These are phyloP conservation scores for Masticophis lateralis DNA, from an alignment of 2,797 vertebrate genomes.

Conservation along the genomic window DNA sequence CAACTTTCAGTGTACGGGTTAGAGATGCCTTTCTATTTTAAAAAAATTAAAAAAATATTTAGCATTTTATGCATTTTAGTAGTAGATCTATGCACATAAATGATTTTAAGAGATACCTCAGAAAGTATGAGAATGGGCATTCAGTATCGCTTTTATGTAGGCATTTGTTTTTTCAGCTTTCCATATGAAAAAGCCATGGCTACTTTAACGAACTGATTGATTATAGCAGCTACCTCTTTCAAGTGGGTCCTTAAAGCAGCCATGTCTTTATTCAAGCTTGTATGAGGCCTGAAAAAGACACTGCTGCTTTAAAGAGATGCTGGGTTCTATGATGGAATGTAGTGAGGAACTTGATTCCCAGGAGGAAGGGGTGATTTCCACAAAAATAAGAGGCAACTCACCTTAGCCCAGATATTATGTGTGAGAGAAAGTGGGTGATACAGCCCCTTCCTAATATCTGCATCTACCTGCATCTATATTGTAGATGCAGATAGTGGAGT, in stretches of 20 bases:
- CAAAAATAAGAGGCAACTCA: not conserved
- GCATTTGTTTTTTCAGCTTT: not conserved
- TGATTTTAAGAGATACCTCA: not conserved
- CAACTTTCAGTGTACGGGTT: not conserved
- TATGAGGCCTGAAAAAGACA: not conserved
- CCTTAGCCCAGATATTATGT: not conserved
- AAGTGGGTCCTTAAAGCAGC: not conserved
- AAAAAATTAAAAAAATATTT: not conserved
- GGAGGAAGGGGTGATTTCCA: not conserved
- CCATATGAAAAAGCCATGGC: not conserved
- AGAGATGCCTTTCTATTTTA: not conserved
- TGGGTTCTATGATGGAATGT: not conserved
- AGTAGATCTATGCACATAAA: not conserved
- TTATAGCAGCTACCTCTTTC: not conserved
- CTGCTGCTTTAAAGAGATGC: not conserved
- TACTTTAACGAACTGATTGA: not conserved
- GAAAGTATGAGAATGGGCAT: not conserved
- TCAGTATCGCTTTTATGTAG: not conserved
- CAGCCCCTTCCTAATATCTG: not conserved
- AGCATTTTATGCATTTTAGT: not conserved
- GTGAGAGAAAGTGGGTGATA: not conserved
- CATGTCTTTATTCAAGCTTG: not conserved
- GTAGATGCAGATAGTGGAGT: not conserved
- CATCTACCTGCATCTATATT: not conserved
- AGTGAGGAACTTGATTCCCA: not conserved